A percentile compares a stretch with the other conserved stretches of the same genome.
These are phyloP conservation scores for Euwallacea fornicatus DNA, from an alignment of 1,140 invertebrate species.

Conservation along the genomic window DNA sequence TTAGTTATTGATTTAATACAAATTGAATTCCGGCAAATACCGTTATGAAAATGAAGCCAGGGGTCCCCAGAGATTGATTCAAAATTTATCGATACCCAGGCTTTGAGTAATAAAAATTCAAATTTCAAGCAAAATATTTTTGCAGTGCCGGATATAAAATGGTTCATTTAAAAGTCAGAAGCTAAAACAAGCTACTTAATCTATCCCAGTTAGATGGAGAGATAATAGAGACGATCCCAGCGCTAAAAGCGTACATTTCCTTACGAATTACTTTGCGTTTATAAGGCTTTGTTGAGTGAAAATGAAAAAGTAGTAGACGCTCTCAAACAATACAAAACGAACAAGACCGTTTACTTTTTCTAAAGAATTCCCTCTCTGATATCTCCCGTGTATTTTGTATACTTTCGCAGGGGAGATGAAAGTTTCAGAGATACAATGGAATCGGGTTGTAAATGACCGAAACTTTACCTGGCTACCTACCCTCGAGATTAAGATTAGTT, in stretches of 20 bases:
- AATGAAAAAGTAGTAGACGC: conserved; percentile 19
- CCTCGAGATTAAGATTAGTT: conserved; percentile 24
- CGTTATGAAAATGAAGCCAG: too few species aligned
- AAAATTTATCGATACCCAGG: too few species aligned
- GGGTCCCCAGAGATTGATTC: too few species aligned
- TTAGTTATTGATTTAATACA: too few species aligned
- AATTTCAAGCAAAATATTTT: too few species aligned
- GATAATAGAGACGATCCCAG: not conserved
- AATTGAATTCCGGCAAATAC: too few species aligned
- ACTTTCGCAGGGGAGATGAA: conserved; percentile 24
- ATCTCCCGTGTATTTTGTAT: conserved; percentile 29
- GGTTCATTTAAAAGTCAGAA: too few species aligned
- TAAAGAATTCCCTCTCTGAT: conserved; percentile 24
- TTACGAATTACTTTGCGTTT: conserved; percentile 19
- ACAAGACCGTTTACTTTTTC: conserved; percentile 24
- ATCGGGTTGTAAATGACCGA: conserved; percentile 29
- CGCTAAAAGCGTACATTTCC: conserved; percentile 1
- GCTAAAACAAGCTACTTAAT: not conserved
- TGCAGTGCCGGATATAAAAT: too few species aligned
- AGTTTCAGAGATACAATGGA: conserved; percentile 27
- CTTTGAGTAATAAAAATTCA: too few species aligned
- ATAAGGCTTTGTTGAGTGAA: conserved; percentile 13
- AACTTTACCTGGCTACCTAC: conserved; percentile 25
- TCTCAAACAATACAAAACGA: conserved; percentile 26
- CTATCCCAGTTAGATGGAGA: not conserved